Base-by-base conservation (phyloP, 2,888 invertebrate genomes). In the Mimachlamys varia region DNA sequence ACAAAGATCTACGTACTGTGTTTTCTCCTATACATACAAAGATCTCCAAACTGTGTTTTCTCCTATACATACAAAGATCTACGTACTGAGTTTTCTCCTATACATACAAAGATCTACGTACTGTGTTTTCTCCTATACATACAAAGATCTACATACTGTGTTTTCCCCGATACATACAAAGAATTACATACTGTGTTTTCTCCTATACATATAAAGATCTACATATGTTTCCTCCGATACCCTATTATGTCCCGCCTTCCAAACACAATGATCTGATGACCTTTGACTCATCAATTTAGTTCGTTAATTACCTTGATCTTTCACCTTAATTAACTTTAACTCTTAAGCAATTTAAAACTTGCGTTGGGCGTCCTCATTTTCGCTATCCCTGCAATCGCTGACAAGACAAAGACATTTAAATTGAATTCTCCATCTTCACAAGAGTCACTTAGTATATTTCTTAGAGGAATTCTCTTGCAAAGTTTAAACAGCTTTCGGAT, bases 311-410 rank as follows among this genome's bases (percentile, higher is more conserved):
- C 76, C 76, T 12, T 76, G 76, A 76, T 76, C 76, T 76, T 76
- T 76, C 76, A 76, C 76, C 76, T 76, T 76, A 76, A 76, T 76
- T 76, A 76, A 76, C 12, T 76, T 76, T 27, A 76, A 76, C 76
- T 76, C 76, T 76, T 76, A 76, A 76, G 76, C 76, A 76, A 76
- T 76, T 76, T 76, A 76, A 33, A 76, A 76, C 76, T 76, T 33
- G 76, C 13, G 76, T 76, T 76, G 76, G 76, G 27, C 27, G 76
- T 76, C 76, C 33, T 76, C 76, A 76, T 76, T 76, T 76, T 76
- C 13, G 76, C 33, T 27, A 33, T 76, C 76, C 12, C 27, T 10
- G 27, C 76, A 76, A 33, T 76, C 33, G 33, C 76, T 33, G 76
- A 76, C 76, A 76, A 33, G 33, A 76, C 76, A 27, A 76, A 76